These are phyloP conservation scores for Dasypolia templi DNA, from an alignment of 2,888 invertebrate genomes.

Conservation along the genomic window DNA sequence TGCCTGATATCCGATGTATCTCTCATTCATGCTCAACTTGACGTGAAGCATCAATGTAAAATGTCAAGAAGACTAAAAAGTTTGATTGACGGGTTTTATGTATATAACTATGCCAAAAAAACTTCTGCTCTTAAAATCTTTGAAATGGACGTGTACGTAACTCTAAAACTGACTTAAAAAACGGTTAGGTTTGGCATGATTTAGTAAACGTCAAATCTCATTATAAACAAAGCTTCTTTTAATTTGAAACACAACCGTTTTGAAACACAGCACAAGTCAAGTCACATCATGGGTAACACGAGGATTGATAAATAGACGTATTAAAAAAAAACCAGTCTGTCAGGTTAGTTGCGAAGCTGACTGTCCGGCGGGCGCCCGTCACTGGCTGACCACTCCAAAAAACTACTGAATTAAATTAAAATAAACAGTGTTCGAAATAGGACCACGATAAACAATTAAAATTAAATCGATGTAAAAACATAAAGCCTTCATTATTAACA, in stretches of 20 bases:
- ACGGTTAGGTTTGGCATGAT: background rate
- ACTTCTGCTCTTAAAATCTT: background rate
- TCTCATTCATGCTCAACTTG: slow-evolving; percentile 51
- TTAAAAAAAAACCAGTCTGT: background rate
- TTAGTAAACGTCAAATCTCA: background rate
- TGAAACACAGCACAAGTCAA: background rate
- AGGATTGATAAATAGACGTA: no score
- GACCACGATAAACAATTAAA: background rate
- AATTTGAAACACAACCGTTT: background rate
- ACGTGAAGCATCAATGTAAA: slow-evolving; percentile 26
- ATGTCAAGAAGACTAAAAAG: slow-evolving; percentile 1
- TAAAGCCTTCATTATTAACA: background rate
- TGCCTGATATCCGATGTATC: slow-evolving; percentile 35
- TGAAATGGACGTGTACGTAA: background rate
- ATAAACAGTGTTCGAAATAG: background rate
- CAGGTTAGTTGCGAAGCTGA: background rate
- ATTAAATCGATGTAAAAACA: background rate
- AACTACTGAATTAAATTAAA: no score
- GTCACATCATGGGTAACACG: no score
- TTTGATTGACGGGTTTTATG: slow-evolving; percentile 44
- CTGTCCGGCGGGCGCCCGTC: background rate
- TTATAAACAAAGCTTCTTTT: background rate
- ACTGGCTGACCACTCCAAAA: no score
- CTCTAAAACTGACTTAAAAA: background rate
- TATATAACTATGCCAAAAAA: background rate